These are phyloP conservation scores for Lordiphosa clarofinis DNA, from an alignment of 1,140 invertebrate genomes.

Conservation along the genomic window DNA sequence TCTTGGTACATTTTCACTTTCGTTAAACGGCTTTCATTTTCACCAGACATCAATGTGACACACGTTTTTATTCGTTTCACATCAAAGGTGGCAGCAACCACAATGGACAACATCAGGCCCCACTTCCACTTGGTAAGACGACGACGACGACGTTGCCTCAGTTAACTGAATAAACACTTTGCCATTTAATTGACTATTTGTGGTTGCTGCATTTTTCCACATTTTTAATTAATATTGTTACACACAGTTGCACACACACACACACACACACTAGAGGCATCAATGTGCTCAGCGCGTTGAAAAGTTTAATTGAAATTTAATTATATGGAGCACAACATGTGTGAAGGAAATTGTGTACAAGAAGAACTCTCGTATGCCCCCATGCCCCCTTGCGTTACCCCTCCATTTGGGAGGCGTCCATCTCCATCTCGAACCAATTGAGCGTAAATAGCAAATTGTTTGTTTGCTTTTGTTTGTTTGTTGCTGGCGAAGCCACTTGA, in stretches of 20 bases:
- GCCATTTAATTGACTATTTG: conserved; percentile 61
- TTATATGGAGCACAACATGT: conserved; percentile 45
- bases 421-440: conserved; percentile 36
- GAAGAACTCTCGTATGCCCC: background rate
- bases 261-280: background rate
- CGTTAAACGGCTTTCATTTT: conserved; percentile 38
- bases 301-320: conserved; percentile 74
- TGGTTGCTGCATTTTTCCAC: conserved; percentile 41
- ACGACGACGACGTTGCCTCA: conserved; percentile 16
- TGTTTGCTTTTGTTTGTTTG: conserved; percentile 44
- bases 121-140: conserved; percentile 18
- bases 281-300: conserved; percentile 36
- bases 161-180: conserved; percentile 38
- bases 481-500: conserved; percentile 43
- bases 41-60: conserved; percentile 16
- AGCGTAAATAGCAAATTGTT: conserved; percentile 57
- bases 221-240: conserved; percentile 73
- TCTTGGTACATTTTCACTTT: conserved; percentile 2
- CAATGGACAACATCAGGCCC: conserved; percentile 30
- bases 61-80: conserved; percentile 40
- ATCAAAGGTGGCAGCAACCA: conserved; percentile 17
- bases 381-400: too few relatives aligned
- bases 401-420: conserved; percentile 27
- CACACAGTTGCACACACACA: conserved; percentile 36
- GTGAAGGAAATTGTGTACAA: conserved; percentile 31